Evolutionary conservation across 2,888 invertebrate species (phyloP), one percentile per base, ranked within the genome.

Genomic region (Cheilosia vulpina): DNA sequence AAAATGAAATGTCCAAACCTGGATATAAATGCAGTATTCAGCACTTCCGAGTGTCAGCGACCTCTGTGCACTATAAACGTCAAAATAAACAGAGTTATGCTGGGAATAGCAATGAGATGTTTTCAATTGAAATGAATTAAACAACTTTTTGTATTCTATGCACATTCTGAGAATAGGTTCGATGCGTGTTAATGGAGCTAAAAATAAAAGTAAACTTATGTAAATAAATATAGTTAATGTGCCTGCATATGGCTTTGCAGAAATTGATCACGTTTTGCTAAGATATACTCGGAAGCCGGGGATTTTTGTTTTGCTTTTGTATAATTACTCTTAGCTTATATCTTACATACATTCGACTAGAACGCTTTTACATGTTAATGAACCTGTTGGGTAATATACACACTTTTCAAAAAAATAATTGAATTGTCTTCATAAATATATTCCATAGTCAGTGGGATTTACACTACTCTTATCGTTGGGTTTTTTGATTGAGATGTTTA

Each of bases 31-130:
- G 47, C 17, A 9, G 5, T 47, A 11, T 19, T 47, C 47, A 47
- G 4, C 7, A 65, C 50, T 52, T 65, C 47, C 47, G 45, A 31
- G 47, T 47, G 38, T 52, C 65, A 38, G 21, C 21, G n/a, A 52
- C 47, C 65, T 52, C 38, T 19, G 21, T 24, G 65, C 31, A 21
- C 52, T 21, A 38, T 13, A 50, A 63, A 34, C 34, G 63, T 65
- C 65, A 24, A 58, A 58, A 58, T 21, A 38, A 31, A 15, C 53
- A 27, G 9, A 55, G 31, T 4, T 9, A 17, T 47, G 47, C 7
- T 47, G 17, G 47, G 47, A 47, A 19, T 47, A 47, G 9, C 19
- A 47, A 47, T 47, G 47, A 47, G 19, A 47, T 19, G 17, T 47
- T 47, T 19, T 9, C 19, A 47, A 47, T 45, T n/a, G 15, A 45